Evolutionary conservation across 2,888 invertebrate species (phyloP).

Genomic region (Drosophila infuscata): DNA sequence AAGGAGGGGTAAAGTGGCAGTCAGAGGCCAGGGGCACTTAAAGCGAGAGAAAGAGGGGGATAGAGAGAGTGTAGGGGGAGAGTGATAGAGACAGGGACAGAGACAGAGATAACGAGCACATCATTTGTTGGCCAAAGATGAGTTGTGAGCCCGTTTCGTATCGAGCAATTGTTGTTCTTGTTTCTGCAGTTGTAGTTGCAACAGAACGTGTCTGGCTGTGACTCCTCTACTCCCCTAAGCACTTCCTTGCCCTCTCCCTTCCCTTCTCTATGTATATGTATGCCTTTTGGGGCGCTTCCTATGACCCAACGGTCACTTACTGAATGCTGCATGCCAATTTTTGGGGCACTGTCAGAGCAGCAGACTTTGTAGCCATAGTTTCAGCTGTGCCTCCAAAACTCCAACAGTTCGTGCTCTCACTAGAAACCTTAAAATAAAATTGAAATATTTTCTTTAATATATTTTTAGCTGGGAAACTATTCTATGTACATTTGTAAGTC

Average conservation of each 20-base stretch:
- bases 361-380: slow-evolving; percentile 1
- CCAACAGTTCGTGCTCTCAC: not conserved
- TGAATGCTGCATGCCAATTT: slow-evolving; percentile 2
- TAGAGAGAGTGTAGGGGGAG: not conserved
- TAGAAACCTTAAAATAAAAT: not conserved
- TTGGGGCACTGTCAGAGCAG: not conserved
- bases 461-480: not conserved
- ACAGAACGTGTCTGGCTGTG: slow-evolving; percentile 58
- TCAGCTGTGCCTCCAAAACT: slow-evolving; percentile 11
- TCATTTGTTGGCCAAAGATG: slow-evolving; percentile 76
- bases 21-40: not conserved
- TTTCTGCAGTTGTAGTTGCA: slow-evolving; percentile 32
- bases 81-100: not conserved
- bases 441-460: not conserved
- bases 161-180: slow-evolving; percentile 57
- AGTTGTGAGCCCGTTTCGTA: slow-evolving; percentile 70
- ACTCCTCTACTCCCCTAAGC: not conserved
- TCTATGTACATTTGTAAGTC: not conserved
- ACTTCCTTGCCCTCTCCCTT: not conserved
- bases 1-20: not conserved
- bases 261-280: not conserved
- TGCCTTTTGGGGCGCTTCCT: slow-evolving; percentile 54
- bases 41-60: no score
- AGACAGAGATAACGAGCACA: not conserved
- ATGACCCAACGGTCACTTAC: slow-evolving; percentile 57